Base-by-base conservation (phyloP, 2,888 invertebrate genomes). In the Hypomecis atomaria region DNA sequence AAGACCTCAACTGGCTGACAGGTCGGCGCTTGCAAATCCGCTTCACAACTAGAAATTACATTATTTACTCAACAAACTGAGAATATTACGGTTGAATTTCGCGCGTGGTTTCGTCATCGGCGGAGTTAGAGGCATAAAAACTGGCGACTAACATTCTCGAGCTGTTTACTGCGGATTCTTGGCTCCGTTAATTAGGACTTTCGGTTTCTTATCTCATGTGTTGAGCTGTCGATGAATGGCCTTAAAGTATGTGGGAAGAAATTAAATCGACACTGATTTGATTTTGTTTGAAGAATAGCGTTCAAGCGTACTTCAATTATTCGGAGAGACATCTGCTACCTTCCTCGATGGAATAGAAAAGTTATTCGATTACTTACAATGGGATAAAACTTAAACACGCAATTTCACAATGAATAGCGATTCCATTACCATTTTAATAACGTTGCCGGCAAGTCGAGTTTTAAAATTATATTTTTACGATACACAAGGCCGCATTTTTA, bases 1-100 rank as follows among this genome's bases (percentile, higher is more conserved):
- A 77, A 63, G 50, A 13, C 67, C 63, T 82, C 86, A 84, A 80
- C 69, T 66, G 59, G 71, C 70, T 80, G 85, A 83, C 84, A 82
- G 70, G 64, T 65, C 45, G 76, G 75, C 79, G 78, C 75, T 73
- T 65, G 11, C 59, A 42, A 57, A 36, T 63, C 47, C 54, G 66
- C 59, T 67, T 60, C 63, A 60, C 69, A 70, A 71, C 69, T 67
- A 57, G 43, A 53, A 64, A 60, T 38, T 49, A 13, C 45, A 37
- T 60, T 66, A 54, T 66, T 61, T 44, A 52, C 57, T 40, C 36
- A 13, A 44, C 49, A 54, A 52, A 54, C 10, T 56, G 56, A 23
- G 23, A 5, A 2, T 5, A 53, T 36, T 59, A 71, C 64, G 60
- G 67, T 66, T 67, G 45, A 70, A n/a, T 70, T 71, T 76, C 37